Evolutionary conservation across 2,113 vertebrate species (phyloP).

Genomic region (Microcebus murinus): DNA sequence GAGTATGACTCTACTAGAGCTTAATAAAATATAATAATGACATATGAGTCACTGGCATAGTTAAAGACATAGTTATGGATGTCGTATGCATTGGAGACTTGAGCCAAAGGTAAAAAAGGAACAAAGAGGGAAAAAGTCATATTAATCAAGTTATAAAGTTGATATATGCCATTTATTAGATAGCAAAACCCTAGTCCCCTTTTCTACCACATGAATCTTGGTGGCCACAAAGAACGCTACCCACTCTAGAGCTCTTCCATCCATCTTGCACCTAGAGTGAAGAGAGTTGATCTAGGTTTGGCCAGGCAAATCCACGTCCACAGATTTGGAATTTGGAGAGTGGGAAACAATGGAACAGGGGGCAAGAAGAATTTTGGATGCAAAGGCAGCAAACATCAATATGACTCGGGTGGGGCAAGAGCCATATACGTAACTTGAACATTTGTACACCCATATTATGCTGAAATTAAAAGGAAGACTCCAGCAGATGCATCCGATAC

Average conservation of each 20-base stretch:
- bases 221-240: fast-evolving
- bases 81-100: neutral
- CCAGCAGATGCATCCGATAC: fast-evolving
- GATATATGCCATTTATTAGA: neutral
- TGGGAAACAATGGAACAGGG: neutral
- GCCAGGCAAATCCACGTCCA: neutral
- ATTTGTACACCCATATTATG: too few species aligned
- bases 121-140: neutral
- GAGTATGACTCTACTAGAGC: neutral
- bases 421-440: too few species aligned
- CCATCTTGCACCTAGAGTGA: neutral
- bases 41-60: neutral
- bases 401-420: too few species aligned
- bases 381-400: neutral
- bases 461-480: neutral
- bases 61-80: neutral
- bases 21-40: neutral
- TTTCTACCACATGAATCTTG: neutral
- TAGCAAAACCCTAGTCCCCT: neutral
- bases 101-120: neutral
- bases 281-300: neutral
- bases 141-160: neutral
- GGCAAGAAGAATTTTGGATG: neutral
- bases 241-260: neutral
- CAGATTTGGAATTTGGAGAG: neutral